A percentile compares a stretch with the other conserved stretches of the same genome.
Conservation (phyloP, 1,140 invertebrate species). For the Zaprionus lachaisei region DNA sequence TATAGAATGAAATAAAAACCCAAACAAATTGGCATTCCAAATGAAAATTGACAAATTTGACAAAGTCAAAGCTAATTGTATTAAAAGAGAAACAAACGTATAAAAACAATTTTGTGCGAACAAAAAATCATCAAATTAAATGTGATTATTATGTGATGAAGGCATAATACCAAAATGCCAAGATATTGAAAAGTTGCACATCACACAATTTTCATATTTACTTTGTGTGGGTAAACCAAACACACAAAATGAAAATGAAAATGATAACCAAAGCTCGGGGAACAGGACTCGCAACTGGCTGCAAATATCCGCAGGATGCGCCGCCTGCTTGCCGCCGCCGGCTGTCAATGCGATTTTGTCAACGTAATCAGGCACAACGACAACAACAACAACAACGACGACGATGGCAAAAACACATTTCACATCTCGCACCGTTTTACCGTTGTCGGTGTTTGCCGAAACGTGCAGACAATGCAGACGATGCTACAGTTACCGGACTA, state of each 20-base stretch:
- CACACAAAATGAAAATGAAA: slow-evolving; percentile 23
- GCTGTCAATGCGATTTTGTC: slow-evolving; percentile 75
- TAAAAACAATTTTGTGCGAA: not conserved
- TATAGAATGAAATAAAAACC: not conserved
- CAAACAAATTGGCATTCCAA: not conserved
- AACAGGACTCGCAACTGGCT: slow-evolving; percentile 3
- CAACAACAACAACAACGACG: slow-evolving; percentile 15
- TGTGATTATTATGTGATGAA: slow-evolving; percentile 5
- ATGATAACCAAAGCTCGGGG: slow-evolving; percentile 5
- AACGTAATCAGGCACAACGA: slow-evolving; percentile 63
- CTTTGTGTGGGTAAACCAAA: not conserved
- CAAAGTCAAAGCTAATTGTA: slow-evolving; percentile 1
- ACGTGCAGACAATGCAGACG: slow-evolving; percentile 14
- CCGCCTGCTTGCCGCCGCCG: slow-evolving; percentile 31
- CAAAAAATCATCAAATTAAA: slow-evolving; percentile 4
- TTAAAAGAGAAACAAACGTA: not conserved
- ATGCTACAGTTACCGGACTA: slow-evolving; percentile 8
- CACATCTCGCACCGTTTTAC: slow-evolving; percentile 29
- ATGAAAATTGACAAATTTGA: not conserved
- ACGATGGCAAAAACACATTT: slow-evolving; percentile 48
- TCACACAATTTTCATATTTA: slow-evolving; percentile 5
- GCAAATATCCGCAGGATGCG: slow-evolving; percentile 76
- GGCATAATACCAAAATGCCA: slow-evolving; percentile 4
- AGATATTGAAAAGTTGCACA: slow-evolving; percentile 6
- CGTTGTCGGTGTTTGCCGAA: slow-evolving; percentile 33